phyloP scores from a whole-genome alignment of 2,113 vertebrate genomes.

The Microtus pennsylvanicus region DNA sequence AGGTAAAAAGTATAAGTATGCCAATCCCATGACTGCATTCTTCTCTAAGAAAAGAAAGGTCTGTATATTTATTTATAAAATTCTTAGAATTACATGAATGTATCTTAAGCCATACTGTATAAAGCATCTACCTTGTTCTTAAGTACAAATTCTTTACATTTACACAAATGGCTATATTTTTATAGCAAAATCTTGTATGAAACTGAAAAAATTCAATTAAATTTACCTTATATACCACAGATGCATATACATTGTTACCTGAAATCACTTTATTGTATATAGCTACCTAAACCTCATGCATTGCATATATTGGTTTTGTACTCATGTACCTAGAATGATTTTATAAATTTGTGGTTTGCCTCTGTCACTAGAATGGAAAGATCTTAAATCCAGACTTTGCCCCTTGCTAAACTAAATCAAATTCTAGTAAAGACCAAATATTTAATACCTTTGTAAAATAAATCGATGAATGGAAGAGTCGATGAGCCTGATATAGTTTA shows the following conservation, averaged over 20 bases:
- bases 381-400: neutral
- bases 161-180: neutral
- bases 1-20: neutral
- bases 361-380: neutral
- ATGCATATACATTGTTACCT: neutral
- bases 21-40: neutral
- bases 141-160: conserved; percentile 24
- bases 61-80: neutral
- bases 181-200: neutral
- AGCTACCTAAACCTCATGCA: neutral
- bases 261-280: neutral
- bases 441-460: neutral
- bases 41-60: neutral
- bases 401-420: neutral
- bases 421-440: neutral
- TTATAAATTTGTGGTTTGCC: neutral
- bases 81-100: conserved; percentile 3
- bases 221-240: neutral
- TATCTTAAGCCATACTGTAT: neutral
- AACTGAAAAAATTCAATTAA: neutral
- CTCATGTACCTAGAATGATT: neutral
- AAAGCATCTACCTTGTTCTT: neutral
- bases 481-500: neutral
- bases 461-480: neutral
- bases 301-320: neutral